A percentile compares a stretch with the other conserved stretches of the same genome.
phyloP scores from a whole-genome alignment of 2,797 vertebrate species.

The Gobionotothen gibberifrons region DNA sequence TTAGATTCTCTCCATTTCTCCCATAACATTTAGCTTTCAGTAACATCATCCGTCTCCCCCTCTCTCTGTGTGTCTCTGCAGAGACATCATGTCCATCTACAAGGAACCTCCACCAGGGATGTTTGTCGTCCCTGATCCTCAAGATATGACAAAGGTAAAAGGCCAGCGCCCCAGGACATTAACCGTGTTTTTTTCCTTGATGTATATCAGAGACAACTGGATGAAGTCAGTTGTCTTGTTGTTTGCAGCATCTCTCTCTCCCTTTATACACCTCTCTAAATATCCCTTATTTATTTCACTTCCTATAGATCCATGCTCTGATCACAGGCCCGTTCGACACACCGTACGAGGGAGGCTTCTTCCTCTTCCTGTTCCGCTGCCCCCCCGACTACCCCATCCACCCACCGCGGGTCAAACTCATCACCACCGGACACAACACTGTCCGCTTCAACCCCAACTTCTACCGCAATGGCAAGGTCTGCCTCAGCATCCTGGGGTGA shows the following conservation, averaged over 20 bases:
- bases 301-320: constrained; percentile 93
- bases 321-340: constrained; percentile 99
- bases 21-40: background rate
- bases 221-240: constrained; percentile 1
- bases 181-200: too few species aligned
- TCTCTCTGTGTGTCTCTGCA: constrained; percentile 63
- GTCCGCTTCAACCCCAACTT: constrained; percentile 99
- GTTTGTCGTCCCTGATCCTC: constrained; percentile 99
- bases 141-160: constrained; percentile 98
- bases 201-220: too few species aligned
- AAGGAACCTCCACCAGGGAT: constrained; percentile 98
- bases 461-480: constrained; percentile 99
- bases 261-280: background rate
- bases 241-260: background rate
- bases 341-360: constrained; percentile 98
- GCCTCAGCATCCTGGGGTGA: constrained; percentile 99
- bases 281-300: background rate
- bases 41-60: constrained; percentile 1
- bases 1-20: background rate
- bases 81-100: constrained; percentile 99
- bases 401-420: constrained; percentile 96
- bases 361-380: constrained; percentile 99
- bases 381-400: constrained; percentile 99
- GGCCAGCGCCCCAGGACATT: too few species aligned
- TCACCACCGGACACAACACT: constrained; percentile 98